A percentile compares a stretch with the other conserved stretches of the same genome.
phyloP scores from a whole-genome alignment of 2,888 invertebrate genomes.

The Schizaphis graminum region DNA sequence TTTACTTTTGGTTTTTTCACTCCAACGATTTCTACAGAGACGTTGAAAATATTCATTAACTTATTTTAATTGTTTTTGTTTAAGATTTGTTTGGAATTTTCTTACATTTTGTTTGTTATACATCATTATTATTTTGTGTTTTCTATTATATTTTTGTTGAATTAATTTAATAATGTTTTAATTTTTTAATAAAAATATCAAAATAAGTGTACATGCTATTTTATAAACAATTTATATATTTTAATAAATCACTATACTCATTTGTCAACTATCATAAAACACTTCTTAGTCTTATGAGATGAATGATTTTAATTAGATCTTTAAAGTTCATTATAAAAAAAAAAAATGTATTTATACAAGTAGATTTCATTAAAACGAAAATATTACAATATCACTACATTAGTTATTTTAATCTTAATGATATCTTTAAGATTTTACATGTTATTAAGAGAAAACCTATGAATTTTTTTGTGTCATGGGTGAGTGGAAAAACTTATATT shows the following conservation, averaged over 20 bases:
- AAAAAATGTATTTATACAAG: not conserved
- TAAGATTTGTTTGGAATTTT: slow-evolving; percentile 14
- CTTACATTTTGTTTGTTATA: not conserved
- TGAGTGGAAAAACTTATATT: not conserved
- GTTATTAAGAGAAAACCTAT: not conserved
- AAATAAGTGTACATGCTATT: not conserved
- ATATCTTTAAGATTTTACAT: not conserved
- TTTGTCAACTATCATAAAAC: not conserved
- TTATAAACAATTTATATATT: not conserved
- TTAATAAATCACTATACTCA: not conserved
- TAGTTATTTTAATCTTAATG: not conserved
- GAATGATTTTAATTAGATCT: not conserved
- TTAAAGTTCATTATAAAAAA: not conserved
- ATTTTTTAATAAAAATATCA: not conserved
- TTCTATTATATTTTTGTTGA: not conserved
- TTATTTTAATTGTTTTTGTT: slow-evolving; percentile 32
- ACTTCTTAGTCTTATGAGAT: not conserved
- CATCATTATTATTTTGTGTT: not conserved
- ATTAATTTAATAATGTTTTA: not conserved
- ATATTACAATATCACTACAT: not conserved
- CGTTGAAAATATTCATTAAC: slow-evolving; percentile 28
- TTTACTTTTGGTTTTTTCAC: not conserved
- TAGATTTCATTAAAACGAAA: not conserved
- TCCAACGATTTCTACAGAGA: not conserved
- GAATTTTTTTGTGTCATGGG: not conserved